Base-by-base conservation (phyloP, 1,140 invertebrate species). In the Dysdera silvatica region DNA sequence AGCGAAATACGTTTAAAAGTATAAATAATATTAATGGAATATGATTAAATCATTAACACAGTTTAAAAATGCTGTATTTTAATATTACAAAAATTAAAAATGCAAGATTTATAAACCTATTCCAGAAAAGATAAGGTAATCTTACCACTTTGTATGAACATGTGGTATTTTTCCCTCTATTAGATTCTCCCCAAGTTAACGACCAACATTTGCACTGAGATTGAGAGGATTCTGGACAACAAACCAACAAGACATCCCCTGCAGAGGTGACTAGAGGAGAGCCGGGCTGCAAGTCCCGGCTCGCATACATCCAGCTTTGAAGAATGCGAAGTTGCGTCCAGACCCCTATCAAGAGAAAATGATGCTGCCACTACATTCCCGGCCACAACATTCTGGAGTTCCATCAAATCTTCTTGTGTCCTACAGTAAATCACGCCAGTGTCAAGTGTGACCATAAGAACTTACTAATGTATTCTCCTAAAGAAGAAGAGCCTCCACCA, bases 181-280 rank as follows among this genome's bases (percentile, higher is more conserved):
- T n/a, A 96, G 92, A 82, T 96, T 55, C 84, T 95, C 61, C 89
- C 92, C 20, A 91, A 94, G 71, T 78, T 98, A 67, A 93, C 88
- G 57, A 82, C 87, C n/a, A 82, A 82, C 54, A 84, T 91, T 60
- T 89, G 96, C 84, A 80, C 82, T 56, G 93, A 97, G 74, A 83
- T 96, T 63, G 93, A 98, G 73, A 83, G 87, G 52, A 87, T 95
- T 65, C 80, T 97, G 60, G 89, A 91, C 62, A 98, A 96, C 80
- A 93, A 93, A 77, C 92, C 93, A 45, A 82, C 86, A 69, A 80
- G 90, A 66, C 89, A 89, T 49, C 89, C 89, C 48, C 87, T 91
- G 84, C 58, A 61, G 32, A 66, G 65, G 58, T 66, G 65, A 66
- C 65, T 61, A 47, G 58, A 12, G 65, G 43, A 47, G 51, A 53